Evolutionary conservation across 2,888 invertebrate species (phyloP), one percentile per base, ranked within the genome.

Genomic region (Microctonus aethiopoides): DNA sequence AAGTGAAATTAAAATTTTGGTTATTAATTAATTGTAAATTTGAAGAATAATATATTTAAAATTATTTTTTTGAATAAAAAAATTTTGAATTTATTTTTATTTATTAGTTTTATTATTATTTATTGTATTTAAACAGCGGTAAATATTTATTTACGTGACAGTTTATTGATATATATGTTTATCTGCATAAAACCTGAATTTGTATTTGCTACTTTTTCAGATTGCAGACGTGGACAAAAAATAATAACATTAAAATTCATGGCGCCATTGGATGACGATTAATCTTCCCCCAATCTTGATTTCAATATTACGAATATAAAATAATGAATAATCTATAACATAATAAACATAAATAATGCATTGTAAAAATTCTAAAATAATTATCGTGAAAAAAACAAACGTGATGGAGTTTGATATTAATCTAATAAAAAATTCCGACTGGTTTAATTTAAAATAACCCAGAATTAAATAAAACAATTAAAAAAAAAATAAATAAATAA

Each of bases 371-470:
- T 59, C 9, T 34, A 59, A 22, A 22, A 57, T 56, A 22, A 26
- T 64, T n/a, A 54, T 52, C 10, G 9, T 64, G 4, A 56, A 39
- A 16, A 34, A 34, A 10, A 20, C 16, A 13, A 10, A 16, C 61
- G 63, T 70, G 34, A 74, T 76, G 75, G 75, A 76, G 72, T 72
- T 72, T 65, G 72, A 73, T 64, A 72, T 73, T 52, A 66, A 70
- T 66, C 68, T 66, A 29, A 39, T 22, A 16, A 16, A 57, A 13
- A 16, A 57, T 46, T 41, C 32, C n/a, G 2, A 32, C 39, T 11
- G 36, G 56, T 52, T 52, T 22, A 34, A 67, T 46, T 41, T 36
- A 64, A 36, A 62, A 32, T 26, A 56, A 22, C 6, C 10, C 34
- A 64, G 9, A 51, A 13, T 57, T 64, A 41, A 1, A n/a, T 34